These are phyloP conservation scores for Myotis lucifugus DNA, from an alignment of 2,113 vertebrate species.

Conservation along the genomic window DNA sequence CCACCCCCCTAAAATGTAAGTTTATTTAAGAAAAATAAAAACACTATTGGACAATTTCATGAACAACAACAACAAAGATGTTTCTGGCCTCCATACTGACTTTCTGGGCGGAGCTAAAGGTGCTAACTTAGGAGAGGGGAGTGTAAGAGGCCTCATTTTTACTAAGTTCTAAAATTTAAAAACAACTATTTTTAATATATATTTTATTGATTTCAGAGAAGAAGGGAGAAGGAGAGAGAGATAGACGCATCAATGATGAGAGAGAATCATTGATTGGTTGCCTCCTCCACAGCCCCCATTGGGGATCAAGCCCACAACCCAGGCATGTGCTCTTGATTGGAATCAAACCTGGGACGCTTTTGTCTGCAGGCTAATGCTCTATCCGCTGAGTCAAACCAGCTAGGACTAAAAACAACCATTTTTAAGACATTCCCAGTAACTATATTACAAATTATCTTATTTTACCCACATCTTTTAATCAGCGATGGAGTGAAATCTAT, in stretches of 20 bases:
- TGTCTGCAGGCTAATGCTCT: too few species aligned
- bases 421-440: not conserved
- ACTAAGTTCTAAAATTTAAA: not conserved
- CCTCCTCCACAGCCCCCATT: too few species aligned
- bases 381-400: too few species aligned
- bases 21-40: not conserved
- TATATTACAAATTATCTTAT: not conserved
- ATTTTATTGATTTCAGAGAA: too few species aligned
- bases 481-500: not conserved
- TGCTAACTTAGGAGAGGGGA: fast-evolving
- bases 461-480: not conserved
- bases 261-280: too few species aligned
- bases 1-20: not conserved
- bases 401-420: not conserved
- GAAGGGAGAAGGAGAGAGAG: too few species aligned
- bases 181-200: not conserved
- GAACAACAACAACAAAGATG: not conserved
- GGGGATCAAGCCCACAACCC: too few species aligned
- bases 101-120: too few species aligned
- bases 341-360: too few species aligned
- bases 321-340: too few species aligned
- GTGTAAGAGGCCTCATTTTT: not conserved
- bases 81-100: not conserved
- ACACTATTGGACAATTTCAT: too few species aligned
- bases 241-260: too few species aligned